phyloP scores from a whole-genome alignment of 2,113 vertebrate genomes.

The Hystrix cristata region DNA sequence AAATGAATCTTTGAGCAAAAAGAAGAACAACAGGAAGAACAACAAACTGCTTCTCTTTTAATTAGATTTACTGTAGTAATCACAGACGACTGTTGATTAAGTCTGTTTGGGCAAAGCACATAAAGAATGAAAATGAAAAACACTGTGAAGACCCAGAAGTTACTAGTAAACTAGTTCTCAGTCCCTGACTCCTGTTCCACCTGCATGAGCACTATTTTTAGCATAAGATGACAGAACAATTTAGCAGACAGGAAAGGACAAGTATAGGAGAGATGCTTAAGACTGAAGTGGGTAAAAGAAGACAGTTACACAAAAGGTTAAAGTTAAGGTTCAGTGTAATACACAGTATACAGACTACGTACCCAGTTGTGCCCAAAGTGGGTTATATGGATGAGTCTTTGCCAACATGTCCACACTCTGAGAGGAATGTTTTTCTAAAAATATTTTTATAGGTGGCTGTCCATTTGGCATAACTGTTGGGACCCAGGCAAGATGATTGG shows the following conservation, averaged over 20 bases:
- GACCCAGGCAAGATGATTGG: conserved; percentile 99
- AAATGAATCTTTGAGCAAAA: conserved; percentile 25
- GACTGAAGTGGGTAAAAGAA: background rate
- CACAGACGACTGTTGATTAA: background rate
- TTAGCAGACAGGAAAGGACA: conserved; percentile 37
- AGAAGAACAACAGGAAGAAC: background rate
- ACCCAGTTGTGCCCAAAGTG: conserved; percentile 99
- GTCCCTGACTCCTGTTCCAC: background rate
- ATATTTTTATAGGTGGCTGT: conserved; percentile 98
- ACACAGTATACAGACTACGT: conserved; percentile 75
- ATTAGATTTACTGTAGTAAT: conserved; percentile 21
- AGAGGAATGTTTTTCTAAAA: conserved; percentile 99
- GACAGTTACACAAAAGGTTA: conserved; percentile 1
- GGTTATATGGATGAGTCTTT: conserved; percentile 98
- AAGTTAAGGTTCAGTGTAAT: background rate
- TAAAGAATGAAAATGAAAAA: background rate
- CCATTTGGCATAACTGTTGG: conserved; percentile 99
- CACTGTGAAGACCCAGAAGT: background rate
- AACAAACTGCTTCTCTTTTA: background rate
- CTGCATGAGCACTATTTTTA: background rate
- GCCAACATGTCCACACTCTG: conserved; percentile 98
- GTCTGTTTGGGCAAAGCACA: background rate
- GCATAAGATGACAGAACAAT: background rate
- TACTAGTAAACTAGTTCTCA: background rate
- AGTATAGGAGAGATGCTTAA: background rate